These are phyloP conservation scores for Syrrhaptes paradoxus DNA, from an alignment of 2,113 vertebrate genomes.

Conservation along the genomic window DNA sequence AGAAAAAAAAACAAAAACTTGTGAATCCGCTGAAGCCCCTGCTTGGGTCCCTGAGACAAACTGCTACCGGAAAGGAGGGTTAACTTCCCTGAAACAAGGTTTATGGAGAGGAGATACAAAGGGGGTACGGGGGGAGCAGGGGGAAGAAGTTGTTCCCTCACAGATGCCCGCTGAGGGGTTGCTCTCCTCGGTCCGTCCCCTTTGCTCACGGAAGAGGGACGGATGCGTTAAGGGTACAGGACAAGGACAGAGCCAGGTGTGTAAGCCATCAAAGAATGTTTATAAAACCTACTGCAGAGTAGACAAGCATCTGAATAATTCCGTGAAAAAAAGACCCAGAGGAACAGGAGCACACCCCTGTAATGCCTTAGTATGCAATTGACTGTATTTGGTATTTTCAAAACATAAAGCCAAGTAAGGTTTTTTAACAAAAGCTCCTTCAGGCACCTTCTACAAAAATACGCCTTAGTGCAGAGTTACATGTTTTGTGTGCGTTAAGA, in stretches of 20 bases:
- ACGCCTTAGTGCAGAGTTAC: not conserved
- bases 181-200: too few relatives aligned
- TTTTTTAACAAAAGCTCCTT: conserved; percentile 4
- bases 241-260: not conserved
- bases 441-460: not conserved
- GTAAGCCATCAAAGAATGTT: not conserved
- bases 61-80: not conserved
- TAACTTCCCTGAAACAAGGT: not conserved
- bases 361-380: not conserved
- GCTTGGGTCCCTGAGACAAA: not conserved
- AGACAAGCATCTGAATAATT: not conserved
- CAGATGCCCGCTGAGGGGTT: accelerated
- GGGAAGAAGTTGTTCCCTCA: not conserved
- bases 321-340: not conserved
- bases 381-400: not conserved
- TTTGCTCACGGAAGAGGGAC: not conserved
- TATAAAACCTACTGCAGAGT: not conserved
- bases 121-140: not conserved
- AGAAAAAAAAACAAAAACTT: too few relatives aligned
- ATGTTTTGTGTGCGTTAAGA: not conserved
- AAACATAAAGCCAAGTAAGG: not conserved
- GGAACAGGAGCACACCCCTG: not conserved
- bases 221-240: accelerated
- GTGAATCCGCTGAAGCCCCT: accelerated
- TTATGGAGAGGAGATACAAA: not conserved